A percentile compares a stretch with the other conserved stretches of the same genome.
These are phyloP conservation scores for Girardinus metallicus DNA, from an alignment of 2,797 vertebrate genomes.

Conservation along the genomic window DNA sequence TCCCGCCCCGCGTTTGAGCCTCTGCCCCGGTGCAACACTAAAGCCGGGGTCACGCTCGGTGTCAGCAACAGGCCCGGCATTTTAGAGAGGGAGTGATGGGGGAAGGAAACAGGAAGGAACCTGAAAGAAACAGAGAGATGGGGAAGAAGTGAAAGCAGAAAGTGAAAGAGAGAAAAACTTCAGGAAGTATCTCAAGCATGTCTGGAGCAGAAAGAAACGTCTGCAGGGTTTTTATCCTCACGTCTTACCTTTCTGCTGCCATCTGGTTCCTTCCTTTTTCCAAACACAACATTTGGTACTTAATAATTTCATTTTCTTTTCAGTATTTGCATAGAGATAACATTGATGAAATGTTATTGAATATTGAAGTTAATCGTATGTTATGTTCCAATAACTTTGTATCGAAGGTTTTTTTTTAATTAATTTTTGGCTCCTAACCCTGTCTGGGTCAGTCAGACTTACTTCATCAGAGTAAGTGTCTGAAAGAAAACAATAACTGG, in stretches of 20 bases:
- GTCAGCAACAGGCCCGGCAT: constrained; percentile 71
- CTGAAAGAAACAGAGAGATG: constrained; percentile 11
- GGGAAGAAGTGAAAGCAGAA: constrained; percentile 31
- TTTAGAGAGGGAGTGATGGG: constrained; percentile 51
- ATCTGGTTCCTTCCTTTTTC: neutral
- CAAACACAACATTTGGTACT: neutral
- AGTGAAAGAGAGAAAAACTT: constrained; percentile 26
- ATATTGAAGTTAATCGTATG: neutral
- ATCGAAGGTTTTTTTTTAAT: neutral
- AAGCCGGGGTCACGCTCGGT: constrained; percentile 79
- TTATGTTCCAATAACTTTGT: neutral
- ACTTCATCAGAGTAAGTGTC: neutral
- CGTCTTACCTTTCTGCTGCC: neutral
- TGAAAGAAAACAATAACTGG: neutral
- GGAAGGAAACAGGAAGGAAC: constrained; percentile 10
- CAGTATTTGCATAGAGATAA: neutral
- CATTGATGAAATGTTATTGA: neutral
- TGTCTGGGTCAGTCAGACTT: neutral
- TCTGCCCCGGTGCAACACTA: constrained; percentile 76
- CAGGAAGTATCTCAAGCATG: neutral
- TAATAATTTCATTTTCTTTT: neutral
- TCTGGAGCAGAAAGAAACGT: neutral
- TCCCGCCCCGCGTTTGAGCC: constrained; percentile 73
- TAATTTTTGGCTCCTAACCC: neutral
- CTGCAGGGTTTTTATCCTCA: neutral